Base-by-base conservation (phyloP, 2,113 vertebrate species). In the Accipiter virgatus region DNA sequence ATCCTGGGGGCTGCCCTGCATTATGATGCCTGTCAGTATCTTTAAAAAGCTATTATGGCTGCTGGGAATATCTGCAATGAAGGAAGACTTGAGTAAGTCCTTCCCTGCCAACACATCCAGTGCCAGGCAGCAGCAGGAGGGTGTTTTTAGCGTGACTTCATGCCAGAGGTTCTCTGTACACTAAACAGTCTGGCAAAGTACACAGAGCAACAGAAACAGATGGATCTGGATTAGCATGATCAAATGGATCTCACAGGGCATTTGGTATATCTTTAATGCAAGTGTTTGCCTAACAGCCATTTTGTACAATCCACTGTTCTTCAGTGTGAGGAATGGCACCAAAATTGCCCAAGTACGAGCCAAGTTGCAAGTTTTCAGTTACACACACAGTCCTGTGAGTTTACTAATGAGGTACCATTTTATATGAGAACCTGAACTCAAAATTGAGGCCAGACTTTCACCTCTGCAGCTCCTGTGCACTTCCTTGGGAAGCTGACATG, bases 61-160 rank as follows among this genome's bases (percentile, higher is more conserved):
- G 73, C 83, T 80, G 77, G 45, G 26, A 91, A 66, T 77, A 70
- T 62, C 77, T 68, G 58, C 81, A 79, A 68, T 80, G 93, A 86
- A 68, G 65, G 31, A 63, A 79, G 71, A 93, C 84, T 90, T 62
- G 27, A 83, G 43, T 66, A 47, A 90, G 56, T 72, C 79, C 86
- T 97, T 93, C 81, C 43, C 83, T 95, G 93, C 83, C 93, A 97
- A 73, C 62, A 73, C 22, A 81, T 48, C 17, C 68, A 67, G 63
- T 88, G 90, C 95, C 95, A 95, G 78, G 66, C 86, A 97, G 77
- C 94, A 96, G 94, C 83, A 89, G 94, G 91, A 85, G 90, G 83
- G 68, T 89, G 47, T 81, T 95, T 84, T 40, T 72, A 93, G 56
- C 58, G 34, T 43, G 53, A 94, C 70, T 94, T 79, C 26, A 17